phyloP scores from a whole-genome alignment of 2,113 vertebrate species.

The Cephalophus harveyi region DNA sequence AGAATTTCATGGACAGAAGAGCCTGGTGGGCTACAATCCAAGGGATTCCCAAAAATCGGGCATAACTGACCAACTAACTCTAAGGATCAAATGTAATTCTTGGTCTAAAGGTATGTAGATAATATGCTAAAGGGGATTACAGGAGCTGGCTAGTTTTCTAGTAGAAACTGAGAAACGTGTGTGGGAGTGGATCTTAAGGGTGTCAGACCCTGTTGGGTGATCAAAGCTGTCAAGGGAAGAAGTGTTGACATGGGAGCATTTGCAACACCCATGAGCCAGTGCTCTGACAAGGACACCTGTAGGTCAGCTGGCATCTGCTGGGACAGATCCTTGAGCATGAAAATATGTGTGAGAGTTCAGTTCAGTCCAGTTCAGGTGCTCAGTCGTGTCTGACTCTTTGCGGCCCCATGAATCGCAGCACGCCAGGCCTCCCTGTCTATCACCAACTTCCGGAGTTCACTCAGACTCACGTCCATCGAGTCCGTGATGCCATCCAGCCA shows the following conservation, averaged over 20 bases:
- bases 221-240: not conserved
- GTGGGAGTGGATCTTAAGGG: not conserved
- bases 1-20: not conserved
- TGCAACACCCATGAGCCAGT: not conserved
- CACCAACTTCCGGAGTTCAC: too few relatives aligned
- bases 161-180: not conserved
- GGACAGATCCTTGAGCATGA: not conserved
- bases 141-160: not conserved
- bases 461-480: too few relatives aligned
- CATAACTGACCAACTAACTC: fast-evolving
- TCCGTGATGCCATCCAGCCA: too few relatives aligned
- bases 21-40: not conserved
- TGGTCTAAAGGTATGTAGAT: not conserved
- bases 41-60: fast-evolving
- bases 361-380: too few relatives aligned
- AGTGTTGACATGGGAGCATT: not conserved
- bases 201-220: fast-evolving
- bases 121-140: not conserved
- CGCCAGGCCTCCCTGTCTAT: too few relatives aligned
- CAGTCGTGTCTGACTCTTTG: too few relatives aligned
- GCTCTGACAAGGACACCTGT: not conserved
- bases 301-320: not conserved
- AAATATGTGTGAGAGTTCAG: not conserved
- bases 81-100: not conserved
- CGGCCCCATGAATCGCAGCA: too few relatives aligned